Evolutionary conservation across 2,888 invertebrate genomes (phyloP).

Genomic region (Drosophila longiperda): DNA sequence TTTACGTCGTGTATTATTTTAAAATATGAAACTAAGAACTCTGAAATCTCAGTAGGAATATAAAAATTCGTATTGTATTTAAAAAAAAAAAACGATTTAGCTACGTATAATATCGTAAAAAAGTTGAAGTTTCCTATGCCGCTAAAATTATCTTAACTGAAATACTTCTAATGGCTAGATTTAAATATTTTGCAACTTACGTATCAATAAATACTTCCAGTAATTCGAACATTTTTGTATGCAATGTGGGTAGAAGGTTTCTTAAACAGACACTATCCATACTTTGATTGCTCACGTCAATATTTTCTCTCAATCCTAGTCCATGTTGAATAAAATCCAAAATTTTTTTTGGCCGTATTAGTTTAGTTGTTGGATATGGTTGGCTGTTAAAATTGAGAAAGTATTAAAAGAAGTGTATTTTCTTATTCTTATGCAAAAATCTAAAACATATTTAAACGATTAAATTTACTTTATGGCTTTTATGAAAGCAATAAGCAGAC

Average conservation of each 20-base stretch:
- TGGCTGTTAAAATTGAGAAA: conserved; percentile 27
- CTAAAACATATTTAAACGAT: not conserved
- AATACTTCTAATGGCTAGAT: too few species aligned
- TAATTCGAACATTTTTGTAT: conserved; percentile 53
- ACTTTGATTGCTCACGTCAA: conserved; percentile 11
- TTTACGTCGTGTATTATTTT: not conserved
- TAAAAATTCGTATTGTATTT: not conserved
- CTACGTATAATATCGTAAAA: not conserved
- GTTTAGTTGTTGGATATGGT: conserved; percentile 47
- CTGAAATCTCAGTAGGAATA: not conserved
- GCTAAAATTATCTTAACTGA: not conserved
- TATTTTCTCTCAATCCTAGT: conserved; percentile 15
- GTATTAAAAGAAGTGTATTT: not conserved
- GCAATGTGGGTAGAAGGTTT: conserved; percentile 45
- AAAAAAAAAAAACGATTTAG: not conserved
- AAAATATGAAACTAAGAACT: not conserved
- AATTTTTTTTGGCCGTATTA: conserved; percentile 41
- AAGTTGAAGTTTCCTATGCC: not conserved
- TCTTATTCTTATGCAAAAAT: not conserved
- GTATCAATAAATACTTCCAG: conserved; percentile 50
- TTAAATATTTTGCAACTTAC: conserved; percentile 40
- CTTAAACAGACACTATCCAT: conserved; percentile 42
- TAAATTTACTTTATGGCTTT: not conserved
- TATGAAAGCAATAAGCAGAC: not conserved
- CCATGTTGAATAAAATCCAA: conserved; percentile 52